Base-by-base conservation (phyloP, 2,888 invertebrate species). In the Dicycla oo region DNA sequence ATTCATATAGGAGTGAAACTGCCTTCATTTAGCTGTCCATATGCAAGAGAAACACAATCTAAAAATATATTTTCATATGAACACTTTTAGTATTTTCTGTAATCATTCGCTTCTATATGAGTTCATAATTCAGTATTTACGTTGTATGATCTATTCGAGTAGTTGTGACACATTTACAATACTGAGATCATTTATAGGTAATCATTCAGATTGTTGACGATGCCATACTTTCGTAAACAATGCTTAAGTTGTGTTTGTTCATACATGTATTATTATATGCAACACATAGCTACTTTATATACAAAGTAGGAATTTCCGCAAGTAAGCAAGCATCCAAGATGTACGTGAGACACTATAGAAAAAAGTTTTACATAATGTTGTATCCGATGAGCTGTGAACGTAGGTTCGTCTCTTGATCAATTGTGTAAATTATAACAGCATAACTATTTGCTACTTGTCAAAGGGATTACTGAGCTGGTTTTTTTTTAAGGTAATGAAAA, bases 391-490 rank as follows among this genome's bases (percentile, higher is more conserved):
- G 20, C n/a, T 45, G 23, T 51, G 34, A 73, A 34, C 34, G 26
- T 13, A 30, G 23, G 23, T n/a, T n/a, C 7, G 5, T 53, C 20
- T 43, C 5, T 34, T 75, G 20, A 40, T 47, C n/a, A 11, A 15
- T 53, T 57, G 18, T 45, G 15, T 38, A n/a, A 64, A 15, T 13
- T 51, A 23, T 18, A 45, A 23, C 23, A 47, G 38, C 10, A 47
- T 26, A 15, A 13, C 11, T 15, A 11, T 26, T 13, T 23, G 15
- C 10, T 45, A 15, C 15, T 38, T 75, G 23, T n/a, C 5, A 65
- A 75, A 56, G 30, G 54, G 40, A 47, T 47, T 40, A 23, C 54
- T 75, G 23, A 54, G 54, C n/a, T n/a, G n/a, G n/a, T n/a, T n/a
- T n/a, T n/a, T n/a, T n/a, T n/a, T n/a, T n/a, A n/a, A n/a, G n/a